A percentile compares a stretch with the other conserved stretches of the same genome.
These are phyloP conservation scores for Eospalax fontanierii DNA, from an alignment of 2,797 vertebrate species.

Conservation along the genomic window DNA sequence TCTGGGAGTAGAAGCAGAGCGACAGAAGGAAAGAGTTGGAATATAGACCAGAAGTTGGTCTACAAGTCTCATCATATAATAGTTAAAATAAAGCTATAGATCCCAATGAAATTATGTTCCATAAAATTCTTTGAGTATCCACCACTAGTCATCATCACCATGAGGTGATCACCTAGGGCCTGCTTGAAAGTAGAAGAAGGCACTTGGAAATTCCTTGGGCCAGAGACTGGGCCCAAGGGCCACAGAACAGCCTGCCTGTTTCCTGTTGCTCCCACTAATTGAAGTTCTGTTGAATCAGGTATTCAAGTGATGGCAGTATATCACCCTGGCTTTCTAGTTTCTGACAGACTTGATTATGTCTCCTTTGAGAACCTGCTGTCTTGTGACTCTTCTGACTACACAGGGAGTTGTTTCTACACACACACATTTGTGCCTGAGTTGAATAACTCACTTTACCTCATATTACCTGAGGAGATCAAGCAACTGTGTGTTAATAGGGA, in stretches of 20 bases:
- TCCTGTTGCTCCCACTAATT: not conserved
- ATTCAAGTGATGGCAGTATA: not conserved
- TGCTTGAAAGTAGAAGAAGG: not conserved
- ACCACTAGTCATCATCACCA: constrained; percentile 1
- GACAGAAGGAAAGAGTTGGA: constrained; percentile 35
- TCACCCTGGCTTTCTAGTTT: not conserved
- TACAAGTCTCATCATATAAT: not conserved
- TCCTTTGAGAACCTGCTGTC: constrained; percentile 52
- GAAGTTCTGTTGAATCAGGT: constrained; percentile 52
- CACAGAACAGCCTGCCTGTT: not conserved
- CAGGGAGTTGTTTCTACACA: not conserved
- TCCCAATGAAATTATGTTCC: not conserved
- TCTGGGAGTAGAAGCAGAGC: not conserved
- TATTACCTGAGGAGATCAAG: constrained; percentile 48
- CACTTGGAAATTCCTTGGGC: not conserved
- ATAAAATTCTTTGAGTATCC: constrained; percentile 48
- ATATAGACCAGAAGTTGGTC: not conserved
- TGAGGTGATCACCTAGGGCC: constrained; percentile 18
- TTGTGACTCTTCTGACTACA: constrained; percentile 43
- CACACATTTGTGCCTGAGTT: constrained; percentile 30
- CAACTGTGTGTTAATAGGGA: not conserved
- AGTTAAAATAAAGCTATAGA: constrained; percentile 41
- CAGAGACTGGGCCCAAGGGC: not conserved
- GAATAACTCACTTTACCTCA: constrained; percentile 17
- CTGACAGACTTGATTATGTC: constrained; percentile 6